A percentile compares a stretch with the other conserved stretches of the same genome.
phyloP scores from a whole-genome alignment of 2,797 vertebrate genomes.

The Coluber constrictor region DNA sequence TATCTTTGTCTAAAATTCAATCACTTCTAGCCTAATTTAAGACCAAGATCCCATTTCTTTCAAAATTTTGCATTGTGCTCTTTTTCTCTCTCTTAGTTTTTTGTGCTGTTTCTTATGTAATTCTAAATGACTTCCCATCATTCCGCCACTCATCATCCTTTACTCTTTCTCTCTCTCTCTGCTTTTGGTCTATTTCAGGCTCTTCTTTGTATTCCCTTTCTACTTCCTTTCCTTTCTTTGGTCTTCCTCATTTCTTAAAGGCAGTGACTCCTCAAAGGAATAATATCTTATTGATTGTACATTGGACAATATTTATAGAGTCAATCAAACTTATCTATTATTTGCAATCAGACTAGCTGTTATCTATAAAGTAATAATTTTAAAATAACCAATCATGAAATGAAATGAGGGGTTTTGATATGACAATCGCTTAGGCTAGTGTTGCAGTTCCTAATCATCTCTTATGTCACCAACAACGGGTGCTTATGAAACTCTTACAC shows the following conservation, averaged over 20 bases:
- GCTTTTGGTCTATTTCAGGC: neutral
- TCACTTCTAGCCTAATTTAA: neutral
- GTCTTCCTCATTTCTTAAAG: neutral
- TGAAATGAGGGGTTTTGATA: neutral
- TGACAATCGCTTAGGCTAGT: neutral
- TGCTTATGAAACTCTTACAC: neutral
- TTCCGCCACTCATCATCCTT: neutral
- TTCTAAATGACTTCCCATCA: neutral
- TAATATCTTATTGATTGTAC: neutral
- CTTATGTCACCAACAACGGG: neutral
- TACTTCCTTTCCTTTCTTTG: neutral
- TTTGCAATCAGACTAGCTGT: neutral
- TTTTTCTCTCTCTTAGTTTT: neutral
- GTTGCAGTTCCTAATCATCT: neutral
- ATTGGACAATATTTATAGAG: neutral
- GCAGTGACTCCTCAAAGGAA: neutral
- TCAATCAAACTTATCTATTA: neutral
- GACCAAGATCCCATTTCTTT: neutral
- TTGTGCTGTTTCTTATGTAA: neutral
- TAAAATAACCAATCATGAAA: constrained; percentile 5
- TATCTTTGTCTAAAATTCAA: neutral
- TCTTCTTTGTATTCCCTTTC: neutral
- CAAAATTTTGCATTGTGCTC: neutral
- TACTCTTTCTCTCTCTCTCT: neutral
- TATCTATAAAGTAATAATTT: neutral